These are phyloP conservation scores for Trisateles emortualis DNA, from an alignment of 2,888 invertebrate species.

Conservation along the genomic window DNA sequence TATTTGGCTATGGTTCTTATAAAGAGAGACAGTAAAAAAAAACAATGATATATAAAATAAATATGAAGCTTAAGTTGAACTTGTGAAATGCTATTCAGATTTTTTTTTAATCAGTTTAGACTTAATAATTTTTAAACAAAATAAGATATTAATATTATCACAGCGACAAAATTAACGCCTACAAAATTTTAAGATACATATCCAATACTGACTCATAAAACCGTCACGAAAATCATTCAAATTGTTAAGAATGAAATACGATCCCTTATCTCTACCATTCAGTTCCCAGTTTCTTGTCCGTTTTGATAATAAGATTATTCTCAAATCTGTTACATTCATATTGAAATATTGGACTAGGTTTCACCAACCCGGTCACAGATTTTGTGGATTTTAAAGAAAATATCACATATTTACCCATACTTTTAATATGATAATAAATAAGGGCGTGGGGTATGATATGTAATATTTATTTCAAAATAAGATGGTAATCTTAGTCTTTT, in stretches of 20 bases:
- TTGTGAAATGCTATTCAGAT: no score
- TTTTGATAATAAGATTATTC: slow-evolving; percentile 1
- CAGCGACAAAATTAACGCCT: no score
- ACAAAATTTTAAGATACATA: not conserved
- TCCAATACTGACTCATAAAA: not conserved
- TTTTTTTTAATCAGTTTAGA: no score
- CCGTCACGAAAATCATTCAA: not conserved
- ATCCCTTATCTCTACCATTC: not conserved
- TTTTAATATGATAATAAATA: not conserved
- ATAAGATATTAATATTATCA: no score
- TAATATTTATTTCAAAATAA: no score
- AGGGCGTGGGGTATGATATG: no score
- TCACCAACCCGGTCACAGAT: not conserved
- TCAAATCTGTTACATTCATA: not conserved
- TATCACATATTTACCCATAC: not conserved
- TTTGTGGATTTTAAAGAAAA: not conserved
- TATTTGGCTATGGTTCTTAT: no score
- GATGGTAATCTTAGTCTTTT: no score
- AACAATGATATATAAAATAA: no score
- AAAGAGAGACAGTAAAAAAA: no score
- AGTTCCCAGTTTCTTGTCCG: not conserved
- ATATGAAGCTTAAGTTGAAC: no score
- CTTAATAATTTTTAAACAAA: no score
- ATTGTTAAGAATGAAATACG: not conserved
- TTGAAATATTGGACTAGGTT: slow-evolving; percentile 3